Evolutionary conservation across 2,113 vertebrate genomes (phyloP), one percentile per base, ranked within the genome.

Genomic region (Circaetus gallicus): DNA sequence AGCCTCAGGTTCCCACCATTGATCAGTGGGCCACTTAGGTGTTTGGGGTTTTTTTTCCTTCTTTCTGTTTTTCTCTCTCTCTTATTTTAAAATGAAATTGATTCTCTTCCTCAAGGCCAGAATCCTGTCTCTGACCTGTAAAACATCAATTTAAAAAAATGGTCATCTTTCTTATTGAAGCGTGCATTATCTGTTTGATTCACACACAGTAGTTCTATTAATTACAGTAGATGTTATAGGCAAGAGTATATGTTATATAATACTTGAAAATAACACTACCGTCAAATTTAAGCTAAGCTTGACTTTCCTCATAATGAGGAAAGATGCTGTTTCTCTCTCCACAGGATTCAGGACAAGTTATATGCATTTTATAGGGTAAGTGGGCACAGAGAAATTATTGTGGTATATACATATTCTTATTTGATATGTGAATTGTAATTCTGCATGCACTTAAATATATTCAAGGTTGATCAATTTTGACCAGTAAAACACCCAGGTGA

Each of bases 31-130:
- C 16, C n/a, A 84, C 34, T 67, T 94, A 77, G 55, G 25, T 25
- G 2, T 56, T 67, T 49, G 4, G 2, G 4, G 0, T 2, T 13
- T 12, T 72, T 49, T 38, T 43, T 4, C 1, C 3, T 42, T 84
- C 16, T 49, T 67, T 82, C 59, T 19, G 21, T 62, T 71, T 88
- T 90, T 70, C 12, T 53, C 9, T 74, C 61, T 65, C 25, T 83
- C 31, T 82, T 63, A 12, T 52, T 86, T 88, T 76, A 38, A 86
- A 45, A 77, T 45, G 9, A 93, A 86, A 77, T 61, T 43, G 14
- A 58, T 91, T 85, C 14, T 86, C 20, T 47, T 93, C 40, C 66
- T 95, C 18, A 67, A 65, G 53, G 53, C 25, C 53, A 85, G 58
- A 87, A 93, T 73, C 13, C 20, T 11, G 6, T 43, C 34, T 77